These are phyloP conservation scores for Samia ricini DNA, from an alignment of 1,140 invertebrate genomes.

Conservation along the genomic window DNA sequence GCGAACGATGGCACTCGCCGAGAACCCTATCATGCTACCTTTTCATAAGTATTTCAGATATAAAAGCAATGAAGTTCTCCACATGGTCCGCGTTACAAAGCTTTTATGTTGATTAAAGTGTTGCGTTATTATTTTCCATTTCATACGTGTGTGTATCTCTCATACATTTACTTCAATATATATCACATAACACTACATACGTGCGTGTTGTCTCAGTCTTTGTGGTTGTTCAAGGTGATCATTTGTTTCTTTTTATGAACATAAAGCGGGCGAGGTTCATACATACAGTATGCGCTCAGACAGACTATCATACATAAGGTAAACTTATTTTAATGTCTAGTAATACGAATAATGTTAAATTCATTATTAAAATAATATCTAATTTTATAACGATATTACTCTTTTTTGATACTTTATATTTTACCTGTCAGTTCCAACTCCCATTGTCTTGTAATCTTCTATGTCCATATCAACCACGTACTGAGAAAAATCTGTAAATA, in stretches of 20 bases:
- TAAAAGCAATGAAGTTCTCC: slow-evolving; percentile 8
- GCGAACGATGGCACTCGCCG: slow-evolving; percentile 14
- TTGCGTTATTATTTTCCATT: slow-evolving; percentile 16
- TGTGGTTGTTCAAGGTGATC: neutral
- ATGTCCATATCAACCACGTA: slow-evolving; percentile 68
- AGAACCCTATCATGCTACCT: slow-evolving; percentile 1
- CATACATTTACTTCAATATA: neutral
- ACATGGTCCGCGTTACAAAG: slow-evolving; percentile 19
- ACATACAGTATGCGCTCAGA: no score
- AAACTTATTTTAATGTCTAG: no score
- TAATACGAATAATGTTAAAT: no score
- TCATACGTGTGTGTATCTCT: neutral
- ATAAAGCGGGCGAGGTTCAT: no score
- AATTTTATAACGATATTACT: no score
- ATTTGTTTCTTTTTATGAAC: neutral
- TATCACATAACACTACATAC: neutral
- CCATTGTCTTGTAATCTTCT: slow-evolving; percentile 56
- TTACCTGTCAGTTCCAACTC: slow-evolving; percentile 60
- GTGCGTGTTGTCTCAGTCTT: neutral
- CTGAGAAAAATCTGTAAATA: slow-evolving; percentile 63
- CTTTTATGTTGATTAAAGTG: slow-evolving; percentile 47
- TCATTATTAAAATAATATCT: no score
- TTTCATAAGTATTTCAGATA: slow-evolving; percentile 9
- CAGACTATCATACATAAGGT: no score
- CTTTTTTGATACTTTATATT: no score